A percentile compares a stretch with the other conserved stretches of the same genome.
phyloP scores from a whole-genome alignment of 2,888 invertebrate species.

The Macrophya annulata region DNA sequence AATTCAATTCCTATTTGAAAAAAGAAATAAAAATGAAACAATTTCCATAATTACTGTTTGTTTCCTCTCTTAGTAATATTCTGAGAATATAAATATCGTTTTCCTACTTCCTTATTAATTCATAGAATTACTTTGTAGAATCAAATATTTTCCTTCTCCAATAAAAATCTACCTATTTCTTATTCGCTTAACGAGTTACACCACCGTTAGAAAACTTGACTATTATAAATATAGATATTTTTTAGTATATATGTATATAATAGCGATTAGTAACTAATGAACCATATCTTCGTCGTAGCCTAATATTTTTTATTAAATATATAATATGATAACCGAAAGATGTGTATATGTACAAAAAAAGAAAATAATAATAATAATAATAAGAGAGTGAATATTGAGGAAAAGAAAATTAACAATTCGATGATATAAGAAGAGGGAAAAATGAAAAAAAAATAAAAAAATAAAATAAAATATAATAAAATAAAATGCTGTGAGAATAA shows the following conservation, averaged over 20 bases:
- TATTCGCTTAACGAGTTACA: neutral
- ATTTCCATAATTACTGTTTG: too few species aligned
- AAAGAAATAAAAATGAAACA: too few species aligned
- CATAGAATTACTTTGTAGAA: neutral
- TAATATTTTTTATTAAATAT: neutral
- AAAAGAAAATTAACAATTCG: neutral
- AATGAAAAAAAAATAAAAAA: neutral
- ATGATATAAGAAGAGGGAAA: neutral
- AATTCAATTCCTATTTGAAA: neutral
- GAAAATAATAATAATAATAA: neutral
- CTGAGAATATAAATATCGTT: neutral
- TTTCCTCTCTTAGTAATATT: neutral
- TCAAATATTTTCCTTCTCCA: too few species aligned
- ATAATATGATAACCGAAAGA: constrained; percentile 6
- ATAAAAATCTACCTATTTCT: neutral
- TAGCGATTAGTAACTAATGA: neutral
- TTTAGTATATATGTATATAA: neutral
- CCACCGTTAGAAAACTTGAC: neutral
- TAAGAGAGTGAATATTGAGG: neutral
- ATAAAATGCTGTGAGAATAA: constrained; percentile 6
- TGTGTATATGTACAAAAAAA: neutral
- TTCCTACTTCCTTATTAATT: neutral
- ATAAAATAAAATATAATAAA: neutral
- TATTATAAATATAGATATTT: neutral
- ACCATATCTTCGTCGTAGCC: neutral